Conservation (phyloP, 2,888 invertebrate species). For the Meliscaeva auricollis region DNA sequence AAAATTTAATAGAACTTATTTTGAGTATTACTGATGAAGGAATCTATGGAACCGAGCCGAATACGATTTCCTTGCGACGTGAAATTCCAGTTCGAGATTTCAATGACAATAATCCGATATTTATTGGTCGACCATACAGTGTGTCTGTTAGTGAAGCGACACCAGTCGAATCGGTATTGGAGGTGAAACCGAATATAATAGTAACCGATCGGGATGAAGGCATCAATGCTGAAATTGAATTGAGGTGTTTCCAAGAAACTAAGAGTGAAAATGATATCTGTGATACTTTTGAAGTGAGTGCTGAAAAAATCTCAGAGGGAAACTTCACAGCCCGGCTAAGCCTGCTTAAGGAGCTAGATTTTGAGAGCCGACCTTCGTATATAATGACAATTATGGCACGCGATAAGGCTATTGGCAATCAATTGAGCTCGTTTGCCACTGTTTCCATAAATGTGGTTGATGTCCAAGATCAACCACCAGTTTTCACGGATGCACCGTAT, state of each 20-base stretch:
- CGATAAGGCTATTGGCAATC: constrained; percentile 87
- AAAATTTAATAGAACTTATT: constrained; percentile 90
- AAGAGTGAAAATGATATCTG: constrained; percentile 89
- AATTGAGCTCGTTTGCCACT: constrained; percentile 88
- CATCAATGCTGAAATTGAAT: constrained; percentile 88
- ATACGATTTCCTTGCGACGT: constrained; percentile 90
- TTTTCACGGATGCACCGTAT: constrained; percentile 92
- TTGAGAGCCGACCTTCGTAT: constrained; percentile 90
- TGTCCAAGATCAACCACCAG: constrained; percentile 92
- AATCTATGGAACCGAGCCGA: constrained; percentile 89
- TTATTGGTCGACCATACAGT: constrained; percentile 90
- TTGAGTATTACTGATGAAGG: constrained; percentile 93
- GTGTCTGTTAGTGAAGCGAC: constrained; percentile 89
- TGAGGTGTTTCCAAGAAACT: constrained; percentile 87
- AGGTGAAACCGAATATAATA: constrained; percentile 86
- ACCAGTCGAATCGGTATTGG: constrained; percentile 87
- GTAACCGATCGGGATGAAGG: constrained; percentile 91
- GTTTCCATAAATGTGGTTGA: constrained; percentile 91
- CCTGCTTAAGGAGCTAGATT: constrained; percentile 89
- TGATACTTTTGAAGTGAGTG: constrained; percentile 87
- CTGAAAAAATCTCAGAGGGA: constrained; percentile 88
- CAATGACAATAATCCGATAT: constrained; percentile 92
- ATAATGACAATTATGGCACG: constrained; percentile 88
- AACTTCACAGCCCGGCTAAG: constrained; percentile 89
- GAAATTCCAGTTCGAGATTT: constrained; percentile 91